Conservation (phyloP, 2,113 vertebrate genomes). For the Lasiurus cinereus region DNA sequence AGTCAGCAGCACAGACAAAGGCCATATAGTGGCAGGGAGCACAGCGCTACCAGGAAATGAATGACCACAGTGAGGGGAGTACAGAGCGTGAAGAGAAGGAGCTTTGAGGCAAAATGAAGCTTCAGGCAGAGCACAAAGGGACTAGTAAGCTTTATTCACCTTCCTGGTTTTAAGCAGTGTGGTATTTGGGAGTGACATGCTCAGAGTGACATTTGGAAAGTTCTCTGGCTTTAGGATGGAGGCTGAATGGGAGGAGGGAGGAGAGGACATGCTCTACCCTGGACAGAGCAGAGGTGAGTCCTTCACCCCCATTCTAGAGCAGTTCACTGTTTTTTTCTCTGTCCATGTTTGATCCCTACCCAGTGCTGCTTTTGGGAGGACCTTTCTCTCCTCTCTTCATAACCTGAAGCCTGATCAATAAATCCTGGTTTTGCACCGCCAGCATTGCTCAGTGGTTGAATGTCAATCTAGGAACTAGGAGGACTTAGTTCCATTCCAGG, state of each 20-base stretch:
- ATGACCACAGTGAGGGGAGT: too few relatives aligned
- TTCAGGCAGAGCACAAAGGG: fast-evolving
- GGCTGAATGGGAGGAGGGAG: background rate
- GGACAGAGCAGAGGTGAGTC: background rate
- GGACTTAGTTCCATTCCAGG: too few relatives aligned
- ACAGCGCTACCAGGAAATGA: background rate
- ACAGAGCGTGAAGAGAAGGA: background rate
- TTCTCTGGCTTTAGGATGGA: background rate
- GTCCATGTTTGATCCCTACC: background rate
- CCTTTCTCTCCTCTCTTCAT: background rate
- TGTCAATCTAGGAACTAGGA: too few relatives aligned
- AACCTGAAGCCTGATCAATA: background rate
- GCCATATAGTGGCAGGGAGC: background rate
- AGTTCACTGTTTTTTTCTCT: background rate
- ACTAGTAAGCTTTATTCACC: too few relatives aligned
- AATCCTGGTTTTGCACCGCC: too few relatives aligned
- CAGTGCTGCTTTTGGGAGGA: background rate
- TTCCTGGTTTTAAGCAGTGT: background rate
- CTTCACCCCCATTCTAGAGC: fast-evolving
- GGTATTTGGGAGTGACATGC: background rate
- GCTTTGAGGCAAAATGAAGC: background rate
- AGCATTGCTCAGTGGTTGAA: too few relatives aligned
- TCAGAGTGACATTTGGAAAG: background rate
- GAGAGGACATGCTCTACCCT: background rate
- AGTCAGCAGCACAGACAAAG: background rate